Evolutionary conservation across 2,888 invertebrate genomes (phyloP).

Genomic region (Platerodrilus igneus): DNA sequence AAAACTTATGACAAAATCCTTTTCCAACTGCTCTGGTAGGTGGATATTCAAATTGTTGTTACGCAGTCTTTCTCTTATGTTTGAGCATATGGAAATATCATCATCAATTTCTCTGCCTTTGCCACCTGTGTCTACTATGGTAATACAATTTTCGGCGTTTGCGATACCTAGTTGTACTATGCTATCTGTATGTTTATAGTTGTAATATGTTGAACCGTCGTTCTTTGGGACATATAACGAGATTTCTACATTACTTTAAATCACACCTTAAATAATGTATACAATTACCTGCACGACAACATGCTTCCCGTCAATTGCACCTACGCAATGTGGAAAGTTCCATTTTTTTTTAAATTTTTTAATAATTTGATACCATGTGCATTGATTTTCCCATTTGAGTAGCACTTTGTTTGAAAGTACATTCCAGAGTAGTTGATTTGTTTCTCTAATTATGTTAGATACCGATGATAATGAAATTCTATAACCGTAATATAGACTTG

Average conservation of each 20-base stretch:
- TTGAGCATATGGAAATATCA: slow-evolving; percentile 3
- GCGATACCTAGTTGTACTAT: slow-evolving; percentile 4
- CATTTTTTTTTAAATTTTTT: slow-evolving; percentile 5
- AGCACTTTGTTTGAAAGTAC: no score
- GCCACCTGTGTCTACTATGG: slow-evolving; percentile 6
- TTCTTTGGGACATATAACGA: slow-evolving; percentile 4
- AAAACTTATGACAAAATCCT: slow-evolving; percentile 4
- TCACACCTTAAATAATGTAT: no score
- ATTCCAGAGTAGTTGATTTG: neutral
- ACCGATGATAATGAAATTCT: slow-evolving; percentile 1
- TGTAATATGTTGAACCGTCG: slow-evolving; percentile 1
- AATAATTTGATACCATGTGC: slow-evolving; percentile 6
- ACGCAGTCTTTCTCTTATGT: neutral
- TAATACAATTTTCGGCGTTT: slow-evolving; percentile 5
- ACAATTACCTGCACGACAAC: slow-evolving; percentile 4
- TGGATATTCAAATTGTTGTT: slow-evolving; percentile 2
- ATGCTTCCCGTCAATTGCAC: slow-evolving; percentile 1
- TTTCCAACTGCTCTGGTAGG: neutral
- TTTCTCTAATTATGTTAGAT: slow-evolving; percentile 5
- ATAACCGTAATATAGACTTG: slow-evolving; percentile 4
- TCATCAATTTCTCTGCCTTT: slow-evolving; percentile 6
- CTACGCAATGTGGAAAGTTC: slow-evolving; percentile 3
- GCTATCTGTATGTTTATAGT: slow-evolving; percentile 5
- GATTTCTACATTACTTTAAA: neutral
- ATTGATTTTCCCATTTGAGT: no score